Conservation (phyloP, 2,888 invertebrate species). For the Dryomyza anilis region DNA sequence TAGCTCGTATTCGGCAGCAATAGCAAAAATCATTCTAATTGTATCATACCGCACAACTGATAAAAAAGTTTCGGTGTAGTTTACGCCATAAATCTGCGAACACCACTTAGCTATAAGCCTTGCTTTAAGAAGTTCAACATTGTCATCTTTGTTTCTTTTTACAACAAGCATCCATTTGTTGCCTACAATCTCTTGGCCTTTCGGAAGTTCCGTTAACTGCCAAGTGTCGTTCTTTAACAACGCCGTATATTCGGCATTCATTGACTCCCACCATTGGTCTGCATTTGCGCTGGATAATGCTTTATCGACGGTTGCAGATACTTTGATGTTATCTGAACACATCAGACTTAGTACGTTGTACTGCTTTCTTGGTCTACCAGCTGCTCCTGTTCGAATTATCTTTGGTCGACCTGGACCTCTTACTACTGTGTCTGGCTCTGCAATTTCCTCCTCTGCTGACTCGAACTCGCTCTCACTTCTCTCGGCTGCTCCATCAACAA, state of each 20-base stretch:
- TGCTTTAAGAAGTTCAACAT: constrained; percentile 20
- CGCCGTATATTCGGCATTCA: neutral
- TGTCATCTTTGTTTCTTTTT: constrained; percentile 13
- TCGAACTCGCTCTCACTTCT: too few relatives aligned
- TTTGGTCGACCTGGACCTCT: neutral
- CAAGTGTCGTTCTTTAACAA: neutral
- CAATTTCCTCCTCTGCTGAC: neutral
- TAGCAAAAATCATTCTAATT: constrained; percentile 29
- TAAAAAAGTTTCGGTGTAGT: constrained; percentile 33
- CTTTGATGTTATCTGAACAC: neutral
- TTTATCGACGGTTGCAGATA: neutral
- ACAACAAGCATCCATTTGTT: constrained; percentile 23
- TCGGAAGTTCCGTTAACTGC: neutral
- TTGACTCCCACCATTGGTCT: neutral
- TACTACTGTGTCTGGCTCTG: neutral
- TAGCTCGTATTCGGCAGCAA: constrained; percentile 29
- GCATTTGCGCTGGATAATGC: neutral
- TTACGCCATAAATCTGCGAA: constrained; percentile 32
- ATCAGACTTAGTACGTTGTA: neutral
- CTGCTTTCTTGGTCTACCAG: neutral
- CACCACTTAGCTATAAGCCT: constrained; percentile 31
- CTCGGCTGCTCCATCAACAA: too few relatives aligned
- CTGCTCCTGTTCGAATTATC: neutral
- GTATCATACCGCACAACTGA: constrained; percentile 31
- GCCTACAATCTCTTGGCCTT: constrained; percentile 1